phyloP scores from a whole-genome alignment of 2,797 vertebrate genomes.

The Mastacembelus armatus region DNA sequence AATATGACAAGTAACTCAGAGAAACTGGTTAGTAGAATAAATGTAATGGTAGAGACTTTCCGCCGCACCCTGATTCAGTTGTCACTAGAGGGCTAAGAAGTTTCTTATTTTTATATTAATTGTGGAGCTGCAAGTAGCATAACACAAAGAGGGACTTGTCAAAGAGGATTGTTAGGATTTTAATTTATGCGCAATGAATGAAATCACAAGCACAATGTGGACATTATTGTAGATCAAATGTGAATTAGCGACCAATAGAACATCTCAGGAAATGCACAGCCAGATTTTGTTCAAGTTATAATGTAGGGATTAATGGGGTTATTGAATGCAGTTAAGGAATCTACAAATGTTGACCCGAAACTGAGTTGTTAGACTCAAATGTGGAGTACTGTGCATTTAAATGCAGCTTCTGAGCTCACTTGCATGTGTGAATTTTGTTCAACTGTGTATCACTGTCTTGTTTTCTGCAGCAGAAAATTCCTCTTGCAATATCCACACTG shows the following conservation, averaged over 20 bases:
- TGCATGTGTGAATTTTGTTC: not conserved
- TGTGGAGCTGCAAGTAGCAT: conserved; percentile 6
- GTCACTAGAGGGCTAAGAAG: conserved; percentile 8
- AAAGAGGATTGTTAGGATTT: not conserved
- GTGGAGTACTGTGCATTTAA: not conserved
- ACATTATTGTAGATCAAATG: not conserved
- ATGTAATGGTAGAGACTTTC: conserved; percentile 17
- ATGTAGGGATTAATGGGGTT: not conserved
- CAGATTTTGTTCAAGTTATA: not conserved
- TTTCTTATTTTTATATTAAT: conserved; percentile 11
- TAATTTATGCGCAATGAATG: not conserved
- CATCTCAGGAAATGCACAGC: not conserved
- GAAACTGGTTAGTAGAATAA: conserved; percentile 39
- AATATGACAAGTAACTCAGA: conserved; percentile 39
- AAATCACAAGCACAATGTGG: not conserved
- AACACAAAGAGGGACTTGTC: not conserved
- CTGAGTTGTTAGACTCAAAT: not conserved
- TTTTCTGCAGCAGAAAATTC: conserved; percentile 91
- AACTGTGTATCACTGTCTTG: conserved; percentile 9
- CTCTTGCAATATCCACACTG: conserved; percentile 94
- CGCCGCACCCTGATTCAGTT: conserved; percentile 8
- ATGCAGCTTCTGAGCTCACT: not conserved
- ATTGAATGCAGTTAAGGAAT: not conserved
- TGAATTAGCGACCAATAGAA: not conserved
- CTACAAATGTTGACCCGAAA: conserved; percentile 8